These are phyloP conservation scores for Carposina sasakii DNA, from an alignment of 1,140 invertebrate species.

Conservation along the genomic window DNA sequence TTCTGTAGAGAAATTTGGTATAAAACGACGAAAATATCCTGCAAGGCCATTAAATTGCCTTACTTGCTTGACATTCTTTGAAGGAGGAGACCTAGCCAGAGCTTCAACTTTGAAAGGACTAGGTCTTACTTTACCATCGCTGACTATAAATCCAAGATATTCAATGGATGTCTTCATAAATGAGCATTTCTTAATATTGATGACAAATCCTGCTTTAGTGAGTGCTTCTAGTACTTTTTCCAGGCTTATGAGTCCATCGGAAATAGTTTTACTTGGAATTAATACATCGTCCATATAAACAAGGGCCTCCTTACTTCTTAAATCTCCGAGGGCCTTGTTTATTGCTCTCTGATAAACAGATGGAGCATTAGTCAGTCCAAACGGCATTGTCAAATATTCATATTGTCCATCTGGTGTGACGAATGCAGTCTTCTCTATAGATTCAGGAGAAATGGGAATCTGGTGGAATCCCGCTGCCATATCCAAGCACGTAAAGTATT, in stretches of 20 bases:
- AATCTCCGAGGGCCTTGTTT: constrained; percentile 23
- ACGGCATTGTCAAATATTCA: constrained; percentile 23
- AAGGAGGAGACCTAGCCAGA: constrained; percentile 4
- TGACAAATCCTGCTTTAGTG: constrained; percentile 16
- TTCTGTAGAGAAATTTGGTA: constrained; percentile 49
- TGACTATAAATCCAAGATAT: constrained; percentile 25
- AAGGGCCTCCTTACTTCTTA: constrained; percentile 23
- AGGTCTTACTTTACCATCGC: constrained; percentile 11
- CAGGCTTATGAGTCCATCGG: not conserved
- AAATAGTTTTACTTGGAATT: constrained; percentile 47
- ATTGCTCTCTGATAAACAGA: constrained; percentile 27
- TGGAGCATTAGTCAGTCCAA: constrained; percentile 17
- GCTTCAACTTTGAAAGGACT: constrained; percentile 11
- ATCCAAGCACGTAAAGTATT: constrained; percentile 28
- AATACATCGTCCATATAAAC: constrained; percentile 33
- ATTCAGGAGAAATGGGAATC: constrained; percentile 19
- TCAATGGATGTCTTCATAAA: constrained; percentile 24
- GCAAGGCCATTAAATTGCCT: constrained; percentile 52
- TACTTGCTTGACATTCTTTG: constrained; percentile 21
- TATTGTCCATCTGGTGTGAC: constrained; percentile 36
- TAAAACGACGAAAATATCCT: constrained; percentile 48
- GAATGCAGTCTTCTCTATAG: constrained; percentile 32
- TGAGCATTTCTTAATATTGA: constrained; percentile 24
- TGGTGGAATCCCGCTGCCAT: constrained; percentile 33
- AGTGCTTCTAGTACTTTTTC: constrained; percentile 10